Evolutionary conservation across 2,113 vertebrate species (phyloP).

Genomic region (Scartelaos histophorus): DNA sequence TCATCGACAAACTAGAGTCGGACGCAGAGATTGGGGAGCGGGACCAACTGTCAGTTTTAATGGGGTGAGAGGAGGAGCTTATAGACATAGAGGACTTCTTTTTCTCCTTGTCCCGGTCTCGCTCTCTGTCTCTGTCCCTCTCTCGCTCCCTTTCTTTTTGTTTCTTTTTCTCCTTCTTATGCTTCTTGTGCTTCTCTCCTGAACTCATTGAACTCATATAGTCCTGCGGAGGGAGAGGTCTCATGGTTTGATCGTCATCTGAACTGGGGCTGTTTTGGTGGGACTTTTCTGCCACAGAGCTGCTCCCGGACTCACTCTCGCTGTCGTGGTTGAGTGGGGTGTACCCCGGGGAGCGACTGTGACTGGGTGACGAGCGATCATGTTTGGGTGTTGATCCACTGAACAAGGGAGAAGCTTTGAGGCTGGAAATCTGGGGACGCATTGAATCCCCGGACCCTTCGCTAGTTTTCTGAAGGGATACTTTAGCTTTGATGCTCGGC

Average conservation of each 20-base stretch:
- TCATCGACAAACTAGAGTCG: constrained; percentile 87
- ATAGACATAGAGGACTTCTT: constrained; percentile 85
- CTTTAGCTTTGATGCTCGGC: constrained; percentile 97
- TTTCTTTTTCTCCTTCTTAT: constrained; percentile 98
- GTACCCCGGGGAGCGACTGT: constrained; percentile 96
- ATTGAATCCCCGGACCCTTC: constrained; percentile 88
- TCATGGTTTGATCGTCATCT: constrained; percentile 87
- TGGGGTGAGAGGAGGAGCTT: constrained; percentile 75
- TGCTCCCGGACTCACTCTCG: constrained; percentile 96
- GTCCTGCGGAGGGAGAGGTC: constrained; percentile 74
- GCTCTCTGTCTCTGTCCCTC: constrained; percentile 86
- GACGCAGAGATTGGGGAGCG: constrained; percentile 89
- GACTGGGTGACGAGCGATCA: constrained; percentile 96
- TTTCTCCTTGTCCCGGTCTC: constrained; percentile 89
- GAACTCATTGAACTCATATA: constrained; percentile 83
- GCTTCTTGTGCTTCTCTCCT: constrained; percentile 96
- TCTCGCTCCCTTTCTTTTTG: constrained; percentile 89
- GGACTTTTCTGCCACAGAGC: constrained; percentile 93
- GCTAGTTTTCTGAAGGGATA: constrained; percentile 91
- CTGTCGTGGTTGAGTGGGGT: constrained; percentile 95
- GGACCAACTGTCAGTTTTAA: constrained; percentile 95
- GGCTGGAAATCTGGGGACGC: constrained; percentile 88
- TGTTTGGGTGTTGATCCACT: constrained; percentile 97
- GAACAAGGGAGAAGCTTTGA: constrained; percentile 94
- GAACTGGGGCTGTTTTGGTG: constrained; percentile 98